Conservation (phyloP, 2,797 vertebrate species). For the Glyptemys insculpta region DNA sequence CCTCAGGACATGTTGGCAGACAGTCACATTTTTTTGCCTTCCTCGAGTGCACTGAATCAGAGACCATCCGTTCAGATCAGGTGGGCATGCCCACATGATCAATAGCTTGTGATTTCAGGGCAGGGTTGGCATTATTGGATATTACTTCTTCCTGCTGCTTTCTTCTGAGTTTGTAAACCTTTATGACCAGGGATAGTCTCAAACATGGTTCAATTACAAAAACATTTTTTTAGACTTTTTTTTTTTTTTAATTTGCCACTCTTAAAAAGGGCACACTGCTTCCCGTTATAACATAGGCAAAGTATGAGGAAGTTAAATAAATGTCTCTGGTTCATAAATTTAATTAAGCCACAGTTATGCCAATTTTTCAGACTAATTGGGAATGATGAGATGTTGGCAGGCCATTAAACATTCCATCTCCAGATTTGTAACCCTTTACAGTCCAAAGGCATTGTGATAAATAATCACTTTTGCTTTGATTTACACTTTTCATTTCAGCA, state of each 20-base stretch:
- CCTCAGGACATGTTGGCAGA: background rate
- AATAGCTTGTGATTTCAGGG: background rate
- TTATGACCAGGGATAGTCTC: background rate
- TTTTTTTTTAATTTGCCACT: background rate
- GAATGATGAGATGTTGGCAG: slow-evolving; percentile 56
- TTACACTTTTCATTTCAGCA: background rate
- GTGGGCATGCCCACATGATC: slow-evolving; percentile 5
- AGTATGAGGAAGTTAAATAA: slow-evolving; percentile 48
- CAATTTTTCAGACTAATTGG: slow-evolving; percentile 58
- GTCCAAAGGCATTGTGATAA: background rate
- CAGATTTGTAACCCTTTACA: slow-evolving; percentile 37
- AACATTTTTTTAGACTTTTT: background rate
- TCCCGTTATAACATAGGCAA: slow-evolving; percentile 11
- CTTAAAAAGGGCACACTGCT: background rate
- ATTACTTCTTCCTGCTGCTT: background rate
- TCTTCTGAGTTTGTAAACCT: background rate
- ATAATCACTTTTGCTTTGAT: background rate
- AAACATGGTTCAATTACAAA: background rate
- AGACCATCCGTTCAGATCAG: slow-evolving; percentile 30
- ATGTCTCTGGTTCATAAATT: slow-evolving; percentile 57
- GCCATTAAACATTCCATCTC: slow-evolving; percentile 4
- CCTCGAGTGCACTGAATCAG: slow-evolving; percentile 45
- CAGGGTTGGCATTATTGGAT: background rate
- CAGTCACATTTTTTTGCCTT: slow-evolving; percentile 42
- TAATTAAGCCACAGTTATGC: slow-evolving; percentile 58